Evolutionary conservation across 2,113 vertebrate species (phyloP).

Genomic region (Poecile atricapillus): DNA sequence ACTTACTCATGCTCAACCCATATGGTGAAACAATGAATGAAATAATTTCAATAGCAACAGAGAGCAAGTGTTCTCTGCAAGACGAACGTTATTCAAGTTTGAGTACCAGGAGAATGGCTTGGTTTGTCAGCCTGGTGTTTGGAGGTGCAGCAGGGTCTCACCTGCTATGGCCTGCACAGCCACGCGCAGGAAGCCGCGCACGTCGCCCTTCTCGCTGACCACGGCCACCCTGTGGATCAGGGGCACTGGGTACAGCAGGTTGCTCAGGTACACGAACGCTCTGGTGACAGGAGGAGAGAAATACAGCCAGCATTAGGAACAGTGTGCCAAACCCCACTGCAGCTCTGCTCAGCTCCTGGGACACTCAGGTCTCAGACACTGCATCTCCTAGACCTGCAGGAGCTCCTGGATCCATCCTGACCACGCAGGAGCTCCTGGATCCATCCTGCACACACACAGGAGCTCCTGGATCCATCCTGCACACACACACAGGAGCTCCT

Average conservation of each 20-base stretch:
- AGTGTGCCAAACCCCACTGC: not conserved
- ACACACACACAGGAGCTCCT: not conserved
- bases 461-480: not conserved
- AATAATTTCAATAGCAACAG: not conserved
- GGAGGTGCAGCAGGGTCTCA: slow-evolving; percentile 15
- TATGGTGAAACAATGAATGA: not conserved
- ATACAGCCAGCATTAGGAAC: not conserved
- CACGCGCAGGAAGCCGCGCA: slow-evolving; percentile 93
- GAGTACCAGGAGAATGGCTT: fast-evolving
- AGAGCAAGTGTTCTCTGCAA: not conserved
- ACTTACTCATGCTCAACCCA: not conserved
- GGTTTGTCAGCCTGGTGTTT: not conserved
- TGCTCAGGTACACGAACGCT: slow-evolving; percentile 98
- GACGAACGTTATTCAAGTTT: fast-evolving
- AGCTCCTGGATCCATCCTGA: fast-evolving
- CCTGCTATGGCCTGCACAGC: slow-evolving; percentile 97
- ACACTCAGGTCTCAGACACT: not conserved
- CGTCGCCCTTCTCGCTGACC: slow-evolving; percentile 96
- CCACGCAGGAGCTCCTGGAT: not conserved
- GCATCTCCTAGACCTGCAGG: not conserved
- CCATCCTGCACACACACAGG: not conserved
- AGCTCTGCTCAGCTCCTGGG: not conserved
- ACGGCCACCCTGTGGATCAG: slow-evolving; percentile 94
- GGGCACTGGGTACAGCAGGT: slow-evolving; percentile 93
- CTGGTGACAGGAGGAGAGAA: slow-evolving; percentile 67